Base-by-base conservation (phyloP, 2,888 invertebrate species). In the Myathropa florea region DNA sequence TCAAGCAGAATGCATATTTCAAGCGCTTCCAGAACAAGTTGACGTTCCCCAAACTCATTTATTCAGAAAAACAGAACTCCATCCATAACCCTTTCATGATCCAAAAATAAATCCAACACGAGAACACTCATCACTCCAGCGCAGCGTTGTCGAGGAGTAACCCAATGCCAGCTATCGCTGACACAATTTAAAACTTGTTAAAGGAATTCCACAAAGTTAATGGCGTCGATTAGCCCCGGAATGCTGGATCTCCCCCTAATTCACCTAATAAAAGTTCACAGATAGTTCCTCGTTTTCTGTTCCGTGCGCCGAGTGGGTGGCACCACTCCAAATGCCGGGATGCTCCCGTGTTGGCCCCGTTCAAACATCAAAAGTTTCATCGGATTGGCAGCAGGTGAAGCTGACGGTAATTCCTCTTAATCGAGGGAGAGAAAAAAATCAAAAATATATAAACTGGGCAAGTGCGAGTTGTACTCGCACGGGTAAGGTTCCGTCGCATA, bases 151-250 rank as follows among this genome's bases (percentile, higher is more conserved):
- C 30, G 12, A 28, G 60, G 10, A 63, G 33, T 24, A 14, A n/a
- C 61, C 7, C 9, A 61, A 57, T 68, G 14, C 72, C 36, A 3
- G 46, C 46, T n/a, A n/a, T 28, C 39, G 24, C 46, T 80, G 80
- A 76, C 76, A 80, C 80, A 80, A 67, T 84, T 84, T 71, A 75
- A 79, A 80, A 79, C 60, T 84, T 80, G 75, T 80, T 76, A 46
- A 39, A 36, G 61, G 61, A 80, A 80, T 80, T 80, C 76, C 67
- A 61, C 61, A 33, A 36, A 79, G 53, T 57, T 64, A 80, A 84
- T 80, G 46, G 80, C 71, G 67, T 84, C 84, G 80, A 84, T 84
- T 84, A 84, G 64, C 67, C 80, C 12, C 24, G 80, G 84, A 84
- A 84, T 80, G 75, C 71, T 39, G 76, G 65, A 76, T 61, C 33